Evolutionary conservation across 1,140 invertebrate genomes (phyloP), one percentile per base, ranked within the genome.

Genomic region (Potamilus streckersoni): DNA sequence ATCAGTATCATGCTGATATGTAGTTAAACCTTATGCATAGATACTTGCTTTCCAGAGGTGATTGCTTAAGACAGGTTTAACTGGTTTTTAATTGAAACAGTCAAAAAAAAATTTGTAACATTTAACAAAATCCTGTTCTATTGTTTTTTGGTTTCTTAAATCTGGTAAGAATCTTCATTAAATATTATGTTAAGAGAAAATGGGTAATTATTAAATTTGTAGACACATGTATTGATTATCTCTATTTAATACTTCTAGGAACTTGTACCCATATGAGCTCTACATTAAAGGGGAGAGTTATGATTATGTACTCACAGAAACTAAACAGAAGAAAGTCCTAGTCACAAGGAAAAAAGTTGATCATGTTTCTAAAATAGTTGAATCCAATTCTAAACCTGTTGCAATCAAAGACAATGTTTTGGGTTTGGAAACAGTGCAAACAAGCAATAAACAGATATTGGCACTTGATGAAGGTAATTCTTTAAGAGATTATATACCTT

Each of bases 211-310:
- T 49, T 49, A 49, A 49, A 13, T 67, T 31, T 74, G 27, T 66
- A 19, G 19, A 49, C 2, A 68, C n/a, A n/a, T 31, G 23, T 17
- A 59, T 57, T 31, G 17, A 60, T 68, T 59, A 27, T 74, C 63
- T 49, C 31, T 56, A 16, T 57, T 63, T 71, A 12, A 49, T 49
- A 49, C 38, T 82, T 80, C 55, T 60, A 85, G 84, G 60, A 80
- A 85, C 66, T 59, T 85, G 16, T 84, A 84, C 66, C 82, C 84
- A 11, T 85, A 84, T 72, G 84, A 85, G 62, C 65, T 85, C 55
- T 85, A 82, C 71, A 71, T 85, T 13, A 76, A 64, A 12, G 81
- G 82, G 15, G 69, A 79, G 59, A 75, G 80, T 27, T 83, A 75
- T 63, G 49, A 76, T 64, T 2, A 71, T 59, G 70, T 57, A 19